A percentile compares a stretch with the other conserved stretches of the same genome.
phyloP scores from a whole-genome alignment of 2,797 vertebrate species.

The Neosilurus hyrtlii region DNA sequence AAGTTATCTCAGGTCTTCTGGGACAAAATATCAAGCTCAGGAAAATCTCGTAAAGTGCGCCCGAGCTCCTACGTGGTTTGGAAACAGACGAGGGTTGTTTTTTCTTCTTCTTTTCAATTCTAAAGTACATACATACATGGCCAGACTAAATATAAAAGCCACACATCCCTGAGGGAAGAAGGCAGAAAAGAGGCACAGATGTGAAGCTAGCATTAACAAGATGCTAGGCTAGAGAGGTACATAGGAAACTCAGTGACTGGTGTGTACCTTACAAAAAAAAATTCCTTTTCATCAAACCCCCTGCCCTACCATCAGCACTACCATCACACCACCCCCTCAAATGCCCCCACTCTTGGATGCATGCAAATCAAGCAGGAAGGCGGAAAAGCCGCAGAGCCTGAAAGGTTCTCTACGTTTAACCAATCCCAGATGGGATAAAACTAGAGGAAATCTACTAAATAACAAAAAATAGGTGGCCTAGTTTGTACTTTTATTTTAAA shows the following conservation, averaged over 20 bases:
- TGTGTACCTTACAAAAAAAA: conserved; percentile 48
- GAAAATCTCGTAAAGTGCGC: not conserved
- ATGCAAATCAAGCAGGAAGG: conserved; percentile 23
- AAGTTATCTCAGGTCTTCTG: conserved; percentile 41
- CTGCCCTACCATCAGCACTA: not conserved
- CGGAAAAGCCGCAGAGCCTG: not conserved
- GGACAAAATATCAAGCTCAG: conserved; percentile 29
- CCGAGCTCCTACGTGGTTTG: conserved; percentile 6
- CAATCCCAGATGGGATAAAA: conserved; percentile 8
- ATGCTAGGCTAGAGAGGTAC: conserved; percentile 26
- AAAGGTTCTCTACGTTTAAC: conserved; percentile 16
- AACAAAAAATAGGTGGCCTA: not conserved
- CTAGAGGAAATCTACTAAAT: conserved; percentile 42
- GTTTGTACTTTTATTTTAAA: conserved; percentile 1
- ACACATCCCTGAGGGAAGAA: conserved; percentile 26
- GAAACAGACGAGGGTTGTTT: conserved; percentile 33
- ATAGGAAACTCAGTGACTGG: conserved; percentile 9
- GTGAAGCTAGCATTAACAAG: conserved; percentile 26
- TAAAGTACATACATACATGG: conserved; percentile 35
- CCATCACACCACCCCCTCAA: not conserved
- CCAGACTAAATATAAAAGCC: conserved; percentile 41
- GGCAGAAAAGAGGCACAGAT: conserved; percentile 25
- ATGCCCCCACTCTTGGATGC: conserved; percentile 6
- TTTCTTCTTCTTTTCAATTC: not conserved
- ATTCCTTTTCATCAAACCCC: conserved; percentile 42